These are phyloP conservation scores for Panopea generosa DNA, from an alignment of 2,888 invertebrate species.

Conservation along the genomic window DNA sequence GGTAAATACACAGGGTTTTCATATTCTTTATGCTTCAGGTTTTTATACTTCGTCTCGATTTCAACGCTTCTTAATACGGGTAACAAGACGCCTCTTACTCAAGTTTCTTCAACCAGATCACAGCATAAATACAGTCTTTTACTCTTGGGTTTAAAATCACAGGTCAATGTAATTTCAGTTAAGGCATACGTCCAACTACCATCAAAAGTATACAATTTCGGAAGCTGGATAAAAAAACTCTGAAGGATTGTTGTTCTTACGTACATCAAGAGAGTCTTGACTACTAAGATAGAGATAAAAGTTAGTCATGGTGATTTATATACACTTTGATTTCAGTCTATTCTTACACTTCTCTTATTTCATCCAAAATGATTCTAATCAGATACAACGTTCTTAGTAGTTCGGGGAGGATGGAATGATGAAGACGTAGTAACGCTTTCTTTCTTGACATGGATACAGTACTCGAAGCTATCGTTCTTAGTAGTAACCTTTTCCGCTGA, in stretches of 20 bases:
- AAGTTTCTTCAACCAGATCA: slow-evolving; percentile 26
- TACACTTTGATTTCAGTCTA: too few species aligned
- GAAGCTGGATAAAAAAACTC: slow-evolving; percentile 40
- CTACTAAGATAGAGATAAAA: slow-evolving; percentile 26
- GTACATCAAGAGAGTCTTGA: slow-evolving; percentile 18
- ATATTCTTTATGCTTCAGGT: slow-evolving; percentile 8
- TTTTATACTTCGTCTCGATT: slow-evolving; percentile 12
- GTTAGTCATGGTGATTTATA: slow-evolving; percentile 23
- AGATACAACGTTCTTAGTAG: too few species aligned
- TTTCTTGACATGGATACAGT: too few species aligned
- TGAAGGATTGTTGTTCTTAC: slow-evolving; percentile 24
- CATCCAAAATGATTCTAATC: too few species aligned
- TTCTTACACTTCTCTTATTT: too few species aligned
- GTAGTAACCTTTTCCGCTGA: too few species aligned
- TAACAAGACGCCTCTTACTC: slow-evolving; percentile 16
- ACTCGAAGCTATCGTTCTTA: too few species aligned
- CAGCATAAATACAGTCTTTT: slow-evolving; percentile 30
- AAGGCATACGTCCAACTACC: slow-evolving; percentile 31
- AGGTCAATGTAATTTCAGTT: slow-evolving; percentile 23
- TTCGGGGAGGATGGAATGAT: too few species aligned
- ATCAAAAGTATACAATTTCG: slow-evolving; percentile 28
- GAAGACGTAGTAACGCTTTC: too few species aligned
- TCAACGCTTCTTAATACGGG: slow-evolving; percentile 34
- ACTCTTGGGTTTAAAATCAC: slow-evolving; percentile 29
- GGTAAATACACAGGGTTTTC: slow-evolving; percentile 6